phyloP scores from a whole-genome alignment of 2,888 invertebrate genomes.

The Sesia bembeciformis region DNA sequence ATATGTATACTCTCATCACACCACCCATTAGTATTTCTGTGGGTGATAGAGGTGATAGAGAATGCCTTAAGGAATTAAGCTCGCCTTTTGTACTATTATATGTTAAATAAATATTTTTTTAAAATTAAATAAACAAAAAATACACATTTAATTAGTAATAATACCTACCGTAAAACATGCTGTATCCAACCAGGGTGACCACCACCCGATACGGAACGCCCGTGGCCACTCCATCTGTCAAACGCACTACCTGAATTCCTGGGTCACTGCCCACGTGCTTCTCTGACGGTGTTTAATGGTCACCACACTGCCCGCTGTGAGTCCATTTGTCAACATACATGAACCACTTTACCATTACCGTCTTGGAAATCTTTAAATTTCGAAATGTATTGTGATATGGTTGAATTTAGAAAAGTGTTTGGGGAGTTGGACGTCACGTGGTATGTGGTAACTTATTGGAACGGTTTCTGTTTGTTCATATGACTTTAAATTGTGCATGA shows the following conservation, averaged over 20 bases:
- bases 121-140: too few species aligned
- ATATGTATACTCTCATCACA: too few species aligned
- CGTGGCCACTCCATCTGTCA: conserved; percentile 46
- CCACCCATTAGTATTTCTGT: too few species aligned
- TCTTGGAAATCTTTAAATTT: neutral
- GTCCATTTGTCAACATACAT: conserved; percentile 49
- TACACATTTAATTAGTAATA: too few species aligned
- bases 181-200: conserved; percentile 18
- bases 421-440: too few species aligned
- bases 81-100: too few species aligned
- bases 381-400: too few species aligned
- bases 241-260: conserved; percentile 50
- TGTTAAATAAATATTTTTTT: too few species aligned
- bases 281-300: conserved; percentile 40
- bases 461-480: neutral
- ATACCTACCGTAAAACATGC: neutral
- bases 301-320: conserved; percentile 48
- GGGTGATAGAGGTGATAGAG: too few species aligned
- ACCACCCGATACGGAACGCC: conserved; percentile 15
- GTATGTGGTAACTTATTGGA: neutral
- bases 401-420: too few species aligned
- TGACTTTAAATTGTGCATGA: neutral
- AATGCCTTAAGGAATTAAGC: too few species aligned
- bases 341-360: conserved; percentile 3
- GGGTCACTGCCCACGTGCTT: conserved; percentile 31